Percentiles rank a stretch among this genome's conserved stretches.
phyloP scores from a whole-genome alignment of 2,888 invertebrate genomes.

The Scaptomyza parva region DNA sequence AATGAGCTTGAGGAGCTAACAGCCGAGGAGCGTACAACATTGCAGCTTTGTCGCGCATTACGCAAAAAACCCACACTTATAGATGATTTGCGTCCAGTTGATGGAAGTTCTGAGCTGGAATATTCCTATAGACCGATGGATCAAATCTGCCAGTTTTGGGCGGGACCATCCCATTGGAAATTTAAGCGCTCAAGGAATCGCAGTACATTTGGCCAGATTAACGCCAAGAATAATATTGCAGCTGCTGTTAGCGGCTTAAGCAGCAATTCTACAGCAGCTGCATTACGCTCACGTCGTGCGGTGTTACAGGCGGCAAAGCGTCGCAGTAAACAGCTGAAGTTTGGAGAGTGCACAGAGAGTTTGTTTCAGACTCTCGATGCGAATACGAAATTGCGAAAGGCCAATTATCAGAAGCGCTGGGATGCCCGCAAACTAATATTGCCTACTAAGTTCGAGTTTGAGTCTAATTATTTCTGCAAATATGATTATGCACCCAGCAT shows the following conservation, averaged over 20 bases:
- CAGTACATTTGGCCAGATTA: slow-evolving; percentile 54
- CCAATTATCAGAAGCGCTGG: slow-evolving; percentile 84
- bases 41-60: slow-evolving; percentile 82
- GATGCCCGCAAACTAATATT: slow-evolving; percentile 83
- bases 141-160: slow-evolving; percentile 88
- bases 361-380: slow-evolving; percentile 76
- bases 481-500: slow-evolving; percentile 80
- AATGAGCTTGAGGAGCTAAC: slow-evolving; percentile 85
- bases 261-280: slow-evolving; percentile 10
- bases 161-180: slow-evolving; percentile 94
- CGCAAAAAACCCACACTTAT: slow-evolving; percentile 84
- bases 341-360: slow-evolving; percentile 77
- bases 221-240: slow-evolving; percentile 6
- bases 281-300: slow-evolving; percentile 54
- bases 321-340: slow-evolving; percentile 73
- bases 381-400: slow-evolving; percentile 77
- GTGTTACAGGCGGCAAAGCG: slow-evolving; percentile 54
- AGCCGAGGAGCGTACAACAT: slow-evolving; percentile 80
- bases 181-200: slow-evolving; percentile 85
- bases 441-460: slow-evolving; percentile 82
- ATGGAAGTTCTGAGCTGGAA: slow-evolving; percentile 87
- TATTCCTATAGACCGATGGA: slow-evolving; percentile 89
- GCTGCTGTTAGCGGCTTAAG: neutral
- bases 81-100: slow-evolving; percentile 87
- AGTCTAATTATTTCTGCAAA: slow-evolving; percentile 72